These are phyloP conservation scores for Chaenocephalus aceratus DNA, from an alignment of 2,113 vertebrate genomes.

Conservation along the genomic window DNA sequence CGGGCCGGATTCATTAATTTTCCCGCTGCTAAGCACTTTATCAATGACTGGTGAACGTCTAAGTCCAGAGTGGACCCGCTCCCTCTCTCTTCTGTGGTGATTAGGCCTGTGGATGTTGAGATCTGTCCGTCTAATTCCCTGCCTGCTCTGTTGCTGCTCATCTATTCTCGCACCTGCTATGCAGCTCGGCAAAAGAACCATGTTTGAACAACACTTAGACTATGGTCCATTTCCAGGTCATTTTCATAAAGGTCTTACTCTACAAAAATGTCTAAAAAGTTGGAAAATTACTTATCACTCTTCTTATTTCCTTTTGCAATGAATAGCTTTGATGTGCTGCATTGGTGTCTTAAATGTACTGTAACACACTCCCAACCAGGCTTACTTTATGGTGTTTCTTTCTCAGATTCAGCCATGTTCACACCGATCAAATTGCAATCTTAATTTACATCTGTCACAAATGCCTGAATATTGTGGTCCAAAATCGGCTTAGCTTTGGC, in stretches of 20 bases:
- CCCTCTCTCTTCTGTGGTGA: slow-evolving; percentile 46
- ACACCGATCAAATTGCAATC: background rate
- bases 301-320: background rate
- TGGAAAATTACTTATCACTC: background rate
- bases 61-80: slow-evolving; percentile 71
- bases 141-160: slow-evolving; percentile 32
- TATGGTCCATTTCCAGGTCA: background rate
- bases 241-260: background rate
- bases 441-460: background rate
- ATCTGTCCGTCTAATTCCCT: slow-evolving; percentile 57
- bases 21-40: slow-evolving; percentile 87
- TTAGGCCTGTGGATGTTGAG: slow-evolving; percentile 69
- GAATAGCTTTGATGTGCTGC: background rate
- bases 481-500: background rate
- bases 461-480: background rate
- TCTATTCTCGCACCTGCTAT: slow-evolving; percentile 53
- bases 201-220: background rate
- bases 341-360: background rate
- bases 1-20: slow-evolving; percentile 87
- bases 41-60: slow-evolving; percentile 84
- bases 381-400: background rate
- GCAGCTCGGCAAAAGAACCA: slow-evolving; percentile 24
- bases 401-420: background rate
- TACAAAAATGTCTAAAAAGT: background rate
- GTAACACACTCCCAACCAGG: background rate